Evolutionary conservation across 2,113 vertebrate species (phyloP), one percentile per base, ranked within the genome.

Genomic region (Prunella fulvescens): DNA sequence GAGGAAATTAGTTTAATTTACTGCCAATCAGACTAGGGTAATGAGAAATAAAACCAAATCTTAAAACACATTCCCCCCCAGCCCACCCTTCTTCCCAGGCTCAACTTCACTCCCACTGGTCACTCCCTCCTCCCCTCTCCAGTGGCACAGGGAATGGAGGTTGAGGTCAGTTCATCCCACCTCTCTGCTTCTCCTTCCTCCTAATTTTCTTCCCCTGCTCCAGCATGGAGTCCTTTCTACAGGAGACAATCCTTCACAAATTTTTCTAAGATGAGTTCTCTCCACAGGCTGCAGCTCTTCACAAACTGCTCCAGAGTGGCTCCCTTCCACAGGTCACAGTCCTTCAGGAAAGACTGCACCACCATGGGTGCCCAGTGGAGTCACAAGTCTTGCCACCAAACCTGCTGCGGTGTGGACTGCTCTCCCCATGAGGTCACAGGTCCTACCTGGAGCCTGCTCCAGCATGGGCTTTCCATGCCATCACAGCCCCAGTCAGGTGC

Each of bases 351-450:
- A 47, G 47, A 19, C 62, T 40, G 39, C 39, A 61, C 16, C 8
- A 67, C 20, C 2, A 3, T 18, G 29, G 9, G 24, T 47, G 45
- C 24, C n/a, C n/a, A 29, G 3, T 0, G 3, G 4, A 6, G 13
- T 35, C 25, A 31, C n/a, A 61, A 45, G 39, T 26, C 29, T 19
- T 53, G 39, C 19, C 29, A 19, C 24, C 40, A 76, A 47, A 61
- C 29, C 29, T 76, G 40, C 47, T 31, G n/a, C 0, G 0, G 24
- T 17, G 54, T 10, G 39, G 54, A 17, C n/a, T 74, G 29, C 39
- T 53, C n/a, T 67, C 13, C 28, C 39, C 13, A 3, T 2, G 19
- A 22, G 23, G 12, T 47, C 78, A 31, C 33, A 67, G 45, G 28
- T 53, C 45, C 65, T 11, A 11, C 57, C 44, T 60, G 44, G 26